Base-by-base conservation (phyloP, 37 sponge, comb jelly and placozoan genomes). In the Ephydatia muelleri region DNA sequence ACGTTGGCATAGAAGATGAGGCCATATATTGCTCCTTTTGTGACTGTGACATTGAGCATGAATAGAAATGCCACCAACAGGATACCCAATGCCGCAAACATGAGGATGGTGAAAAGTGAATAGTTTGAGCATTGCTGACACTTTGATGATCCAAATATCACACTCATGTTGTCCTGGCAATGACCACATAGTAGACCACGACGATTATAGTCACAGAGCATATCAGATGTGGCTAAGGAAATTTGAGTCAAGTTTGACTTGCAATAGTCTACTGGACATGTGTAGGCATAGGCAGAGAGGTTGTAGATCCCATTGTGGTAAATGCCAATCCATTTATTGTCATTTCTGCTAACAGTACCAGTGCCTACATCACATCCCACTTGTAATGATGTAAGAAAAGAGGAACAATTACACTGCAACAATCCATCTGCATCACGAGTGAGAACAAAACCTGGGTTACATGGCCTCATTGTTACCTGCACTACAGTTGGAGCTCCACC, bases 1-100 rank as follows among this genome's bases (percentile, higher is more conserved):
- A 87, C 28, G 40, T 87, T 87, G n/a, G 82, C 88, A 82, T 81
- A 87, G 48, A 87, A 87, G 22, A 81, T 87, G 22, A 80, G 29
- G 13, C 82, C 77, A 67, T 65, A 81, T 23, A 87, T 75, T 5
- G 88, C 81, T 38, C 82, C 88, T n/a, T n/a, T n/a, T n/a, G n/a
- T n/a, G n/a, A n/a, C n/a, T n/a, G n/a, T n/a, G n/a, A n/a, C n/a
- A n/a, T n/a, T n/a, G n/a, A n/a, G n/a, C n/a, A n/a, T n/a, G n/a
- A n/a, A n/a, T n/a, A n/a, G n/a, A n/a, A n/a, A n/a, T n/a, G n/a
- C n/a, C n/a, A n/a, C n/a, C n/a, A n/a, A n/a, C n/a, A n/a, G n/a
- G n/a, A n/a, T n/a, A n/a, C n/a, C n/a, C n/a, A n/a, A n/a, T n/a
- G n/a, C n/a, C n/a, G n/a, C n/a, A n/a, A n/a, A n/a, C n/a, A n/a